Base-by-base conservation (phyloP, 2,797 vertebrate genomes). In the Argya squamiceps region DNA sequence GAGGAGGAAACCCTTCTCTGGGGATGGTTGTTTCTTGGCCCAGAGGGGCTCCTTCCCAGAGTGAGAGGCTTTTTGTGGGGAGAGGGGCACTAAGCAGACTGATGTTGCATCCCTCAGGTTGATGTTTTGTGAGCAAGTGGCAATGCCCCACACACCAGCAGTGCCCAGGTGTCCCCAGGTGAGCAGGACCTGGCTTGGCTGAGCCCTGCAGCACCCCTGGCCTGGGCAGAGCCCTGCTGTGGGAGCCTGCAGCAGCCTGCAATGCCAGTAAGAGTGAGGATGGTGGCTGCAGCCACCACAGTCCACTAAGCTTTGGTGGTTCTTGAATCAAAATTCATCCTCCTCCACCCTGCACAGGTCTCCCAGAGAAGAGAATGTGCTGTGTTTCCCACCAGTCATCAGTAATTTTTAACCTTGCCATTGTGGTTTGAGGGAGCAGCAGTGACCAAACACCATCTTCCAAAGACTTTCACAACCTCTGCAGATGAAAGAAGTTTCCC, bases 71-170 rank as follows among this genome's bases (percentile, higher is more conserved):
- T 43, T 47, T 37, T 47, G 12, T 39, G 18, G 27, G 32, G 37
- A 75, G 26, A 22, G 7, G 24, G 49, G 23, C 7, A 2, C 44
- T 44, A 4, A 63, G 32, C 41, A 67, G 34, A 2, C 9, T 30
- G 44, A 27, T 20, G 30, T 4, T 74, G 27, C 30, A 71, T 19
- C 32, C 32, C 32, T 21, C 3, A n/a, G 55, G 3, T 6, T 0
- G 0, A 1, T 84, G 27, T 46, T 82, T n/a, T 0, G 0, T 44
- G 26, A 64, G 23, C n/a, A 29, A 11, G 26, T 2, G 4, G 52
- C 41, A 43, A 4, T 68, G 47, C 12, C 32, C 29, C 8, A 0
- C 26, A 14, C 29, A 15, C 5, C 58, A 62, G 36, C 43, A 39
- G 8, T 71, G 80, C 17, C 23, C 44, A 5, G n/a, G 17, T 4